Percentiles rank a stretch among this genome's conserved stretches.
Conservation (phyloP, 1,140 invertebrate species). For the Nasonia vitripennis region DNA sequence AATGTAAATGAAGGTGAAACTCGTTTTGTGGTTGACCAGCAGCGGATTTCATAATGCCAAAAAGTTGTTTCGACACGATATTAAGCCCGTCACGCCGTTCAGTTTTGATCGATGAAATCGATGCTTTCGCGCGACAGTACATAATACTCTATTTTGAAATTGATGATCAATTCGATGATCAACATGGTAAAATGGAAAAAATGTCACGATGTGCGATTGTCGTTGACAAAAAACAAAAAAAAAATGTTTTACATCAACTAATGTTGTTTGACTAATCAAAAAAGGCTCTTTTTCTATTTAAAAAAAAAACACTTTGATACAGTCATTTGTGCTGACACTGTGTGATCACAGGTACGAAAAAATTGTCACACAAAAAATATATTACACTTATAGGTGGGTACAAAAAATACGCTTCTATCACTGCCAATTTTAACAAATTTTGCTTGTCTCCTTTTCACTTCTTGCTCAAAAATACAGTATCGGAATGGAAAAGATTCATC, state of each 20-base stretch:
- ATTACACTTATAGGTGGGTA: conserved; percentile 1
- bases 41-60: conserved; percentile 52
- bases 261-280: neutral
- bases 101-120: neutral
- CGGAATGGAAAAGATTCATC: neutral
- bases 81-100: neutral
- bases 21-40: conserved; percentile 25
- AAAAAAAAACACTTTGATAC: neutral
- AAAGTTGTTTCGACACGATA: conserved; percentile 26
- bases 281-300: neutral
- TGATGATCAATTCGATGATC: neutral
- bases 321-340: neutral
- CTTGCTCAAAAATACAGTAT: neutral
- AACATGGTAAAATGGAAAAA: neutral
- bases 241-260: neutral
- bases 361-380: conserved; percentile 13
- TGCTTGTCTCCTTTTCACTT: conserved; percentile 36
- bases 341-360: conserved; percentile 22
- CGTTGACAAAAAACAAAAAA: neutral
- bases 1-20: conserved; percentile 31
- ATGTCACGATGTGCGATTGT: neutral
- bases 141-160: neutral
- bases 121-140: neutral
- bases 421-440: conserved; percentile 36
- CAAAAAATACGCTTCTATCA: conserved; percentile 7